Conservation (phyloP, 1,140 invertebrate genomes). For the Fopius arisanus region DNA sequence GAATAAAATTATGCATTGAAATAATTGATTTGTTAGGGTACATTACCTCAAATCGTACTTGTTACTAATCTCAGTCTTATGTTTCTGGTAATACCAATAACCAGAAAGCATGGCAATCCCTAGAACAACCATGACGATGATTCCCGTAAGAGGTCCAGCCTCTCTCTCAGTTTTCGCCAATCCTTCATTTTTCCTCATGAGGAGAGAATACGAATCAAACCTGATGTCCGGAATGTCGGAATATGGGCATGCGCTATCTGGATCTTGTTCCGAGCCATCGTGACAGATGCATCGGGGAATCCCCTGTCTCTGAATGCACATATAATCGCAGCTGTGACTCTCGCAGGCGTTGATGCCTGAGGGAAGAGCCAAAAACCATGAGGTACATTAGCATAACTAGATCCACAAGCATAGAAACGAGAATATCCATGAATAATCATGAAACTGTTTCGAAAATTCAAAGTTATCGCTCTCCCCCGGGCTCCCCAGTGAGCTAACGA, state of each 20-base stretch:
- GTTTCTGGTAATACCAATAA: constrained; percentile 46
- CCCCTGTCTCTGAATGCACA: constrained; percentile 65
- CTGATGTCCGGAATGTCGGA: constrained; percentile 17
- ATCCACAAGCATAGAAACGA: neutral
- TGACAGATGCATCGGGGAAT: constrained; percentile 68
- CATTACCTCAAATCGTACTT: constrained; percentile 46
- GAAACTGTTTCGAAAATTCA: neutral
- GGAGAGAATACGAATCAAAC: constrained; percentile 14
- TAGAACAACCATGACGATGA: constrained; percentile 32
- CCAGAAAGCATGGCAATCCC: constrained; percentile 23
- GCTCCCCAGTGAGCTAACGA: too few relatives aligned
- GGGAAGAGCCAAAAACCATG: neutral
- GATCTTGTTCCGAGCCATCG: constrained; percentile 51
- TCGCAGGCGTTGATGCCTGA: constrained; percentile 61
- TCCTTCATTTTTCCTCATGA: neutral
- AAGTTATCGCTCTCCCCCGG: neutral
- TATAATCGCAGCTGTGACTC: constrained; percentile 61
- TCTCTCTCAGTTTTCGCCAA: neutral
- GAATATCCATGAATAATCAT: neutral
- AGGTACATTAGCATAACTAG: constrained; percentile 2
- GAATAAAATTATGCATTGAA: neutral
- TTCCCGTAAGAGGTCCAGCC: constrained; percentile 27
- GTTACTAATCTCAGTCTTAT: constrained; percentile 36
- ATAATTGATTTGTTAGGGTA: neutral
- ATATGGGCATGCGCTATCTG: constrained; percentile 23